Percentiles rank a stretch among this genome's conserved stretches.
Evolutionary conservation across 2,797 vertebrate species (phyloP).

Genomic region (Gadopsis marmoratus): DNA sequence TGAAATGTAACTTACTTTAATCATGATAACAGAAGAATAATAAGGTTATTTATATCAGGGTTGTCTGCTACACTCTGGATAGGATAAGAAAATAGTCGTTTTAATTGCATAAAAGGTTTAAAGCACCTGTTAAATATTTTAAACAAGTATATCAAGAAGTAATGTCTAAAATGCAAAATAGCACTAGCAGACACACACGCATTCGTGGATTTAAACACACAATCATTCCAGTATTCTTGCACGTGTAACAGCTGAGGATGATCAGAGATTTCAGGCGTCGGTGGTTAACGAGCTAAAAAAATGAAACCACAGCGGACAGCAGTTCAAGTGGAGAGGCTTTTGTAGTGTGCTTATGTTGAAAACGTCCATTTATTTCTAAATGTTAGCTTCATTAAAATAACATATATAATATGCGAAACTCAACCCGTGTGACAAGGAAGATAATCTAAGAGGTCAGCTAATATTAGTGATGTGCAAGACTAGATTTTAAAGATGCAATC

Average conservation of each 20-base stretch:
- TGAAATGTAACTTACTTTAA: slow-evolving; percentile 47
- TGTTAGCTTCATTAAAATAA: slow-evolving; percentile 52
- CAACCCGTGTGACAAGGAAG: slow-evolving; percentile 12
- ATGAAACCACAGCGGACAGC: background rate
- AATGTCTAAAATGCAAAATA: slow-evolving; percentile 32
- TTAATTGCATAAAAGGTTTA: slow-evolving; percentile 75
- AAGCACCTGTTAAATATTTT: slow-evolving; percentile 61
- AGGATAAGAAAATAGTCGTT: slow-evolving; percentile 70
- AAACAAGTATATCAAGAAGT: slow-evolving; percentile 43
- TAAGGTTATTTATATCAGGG: slow-evolving; percentile 43
- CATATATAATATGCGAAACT: slow-evolving; percentile 26
- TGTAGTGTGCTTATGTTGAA: slow-evolving; percentile 44
- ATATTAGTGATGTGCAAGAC: slow-evolving; percentile 54
- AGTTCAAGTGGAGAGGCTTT: slow-evolving; percentile 35
- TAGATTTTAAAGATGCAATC: slow-evolving; percentile 35
- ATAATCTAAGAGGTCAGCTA: slow-evolving; percentile 39
- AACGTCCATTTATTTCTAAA: slow-evolving; percentile 46
- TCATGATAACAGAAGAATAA: slow-evolving; percentile 56
- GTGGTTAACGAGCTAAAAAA: slow-evolving; percentile 26
- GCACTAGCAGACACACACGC: background rate
- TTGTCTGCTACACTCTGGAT: slow-evolving; percentile 45
- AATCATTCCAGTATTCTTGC: slow-evolving; percentile 43
- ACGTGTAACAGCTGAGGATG: slow-evolving; percentile 36
- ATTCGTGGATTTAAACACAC: slow-evolving; percentile 5
- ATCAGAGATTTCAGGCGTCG: slow-evolving; percentile 34